Percentiles rank a stretch among this genome's conserved stretches.
These are phyloP conservation scores for Agonopterix arenella DNA, from an alignment of 2,888 invertebrate genomes.

Conservation along the genomic window DNA sequence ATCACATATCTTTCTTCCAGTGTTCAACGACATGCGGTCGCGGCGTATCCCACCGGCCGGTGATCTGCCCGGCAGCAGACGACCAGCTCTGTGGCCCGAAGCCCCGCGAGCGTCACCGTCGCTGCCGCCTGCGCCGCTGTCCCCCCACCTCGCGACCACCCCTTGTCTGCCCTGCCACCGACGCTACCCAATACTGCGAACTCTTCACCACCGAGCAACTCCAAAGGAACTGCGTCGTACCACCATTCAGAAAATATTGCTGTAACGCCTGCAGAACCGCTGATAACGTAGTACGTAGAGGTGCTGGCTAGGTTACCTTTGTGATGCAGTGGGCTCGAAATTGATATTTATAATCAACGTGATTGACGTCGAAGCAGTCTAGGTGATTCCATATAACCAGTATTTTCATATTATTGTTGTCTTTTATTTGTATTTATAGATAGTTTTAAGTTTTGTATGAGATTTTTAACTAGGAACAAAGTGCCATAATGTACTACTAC, in stretches of 20 bases:
- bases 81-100: constrained; percentile 71
- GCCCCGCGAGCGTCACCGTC: constrained; percentile 67
- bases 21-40: constrained; percentile 79
- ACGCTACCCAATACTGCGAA: constrained; percentile 69
- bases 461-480: constrained; percentile 34
- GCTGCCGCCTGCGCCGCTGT: constrained; percentile 66
- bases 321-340: background rate
- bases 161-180: constrained; percentile 36
- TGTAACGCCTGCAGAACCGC: constrained; percentile 70
- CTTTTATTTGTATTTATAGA: constrained; percentile 31
- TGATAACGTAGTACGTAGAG: constrained; percentile 14
- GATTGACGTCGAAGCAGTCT: background rate
- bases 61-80: constrained; percentile 70
- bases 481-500: constrained; percentile 62
- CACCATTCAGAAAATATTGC: constrained; percentile 76
- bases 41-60: constrained; percentile 72
- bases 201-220: constrained; percentile 52
- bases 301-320: constrained; percentile 7
- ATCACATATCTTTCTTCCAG: constrained; percentile 35
- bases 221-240: constrained; percentile 73
- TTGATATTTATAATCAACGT: background rate
- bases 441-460: constrained; percentile 5
- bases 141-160: constrained; percentile 22
- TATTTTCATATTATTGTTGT: constrained; percentile 45
- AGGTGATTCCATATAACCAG: constrained; percentile 41